Base-by-base conservation (phyloP, 2,797 vertebrate genomes). In the Kryptopterus vitreolus region DNA sequence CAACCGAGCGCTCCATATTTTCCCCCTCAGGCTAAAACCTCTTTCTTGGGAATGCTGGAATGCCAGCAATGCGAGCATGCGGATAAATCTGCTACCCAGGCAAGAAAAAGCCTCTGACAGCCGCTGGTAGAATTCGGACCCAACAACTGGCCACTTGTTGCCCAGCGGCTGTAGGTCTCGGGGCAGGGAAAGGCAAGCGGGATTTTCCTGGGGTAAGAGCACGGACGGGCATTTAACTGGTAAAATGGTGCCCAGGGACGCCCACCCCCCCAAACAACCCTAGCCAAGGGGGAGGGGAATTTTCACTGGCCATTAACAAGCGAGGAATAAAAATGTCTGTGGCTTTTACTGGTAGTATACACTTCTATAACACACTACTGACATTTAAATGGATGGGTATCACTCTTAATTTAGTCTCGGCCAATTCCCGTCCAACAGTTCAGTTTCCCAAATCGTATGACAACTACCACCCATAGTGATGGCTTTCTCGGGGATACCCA, bases 21-120 rank as follows among this genome's bases (percentile, higher is more conserved):
- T 7, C 75, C 69, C 75, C 86, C 79, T 83, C 13, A 29, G 80
- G 83, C 84, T 74, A 86, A 80, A 85, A 68, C 77, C 76, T 84
- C 80, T 82, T 89, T 79, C 84, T 86, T 57, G 79, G 79, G 84
- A 87, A 86, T 84, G 88, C 77, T 77, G 81, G 86, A 85, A 89
- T 89, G 87, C 63, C 77, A 84, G 84, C 81, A 82, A 88, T 85
- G 86, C 29, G 55, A 81, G 65, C 48, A 63, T 46, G 50, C 20
- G 57, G 78, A 88, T 87, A 86, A 88, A 85, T 82, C 79, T 80
- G 80, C 63, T 20, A 61, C 53, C 55, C 78, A 26, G 75, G 76
- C 68, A 81, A 75, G 72, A 59, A 79, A 77, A 75, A 70, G 58
- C 66, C 70, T 73, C 3, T 58, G 69, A 79, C 79, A 80, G 24